Conservation (phyloP, 2,888 invertebrate genomes). For the Meiosimyza platycephala region DNA sequence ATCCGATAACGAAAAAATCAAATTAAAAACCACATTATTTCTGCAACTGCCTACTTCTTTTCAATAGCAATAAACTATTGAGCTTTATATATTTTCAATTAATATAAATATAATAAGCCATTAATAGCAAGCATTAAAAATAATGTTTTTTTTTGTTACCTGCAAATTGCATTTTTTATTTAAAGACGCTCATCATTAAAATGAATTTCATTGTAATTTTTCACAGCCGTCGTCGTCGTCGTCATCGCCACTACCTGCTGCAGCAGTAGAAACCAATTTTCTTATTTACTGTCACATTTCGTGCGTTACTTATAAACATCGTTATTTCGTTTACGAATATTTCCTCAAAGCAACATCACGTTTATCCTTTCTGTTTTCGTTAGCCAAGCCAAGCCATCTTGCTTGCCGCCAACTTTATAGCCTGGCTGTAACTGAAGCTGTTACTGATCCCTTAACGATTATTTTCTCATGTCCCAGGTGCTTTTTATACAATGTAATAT, state of each 20-base stretch:
- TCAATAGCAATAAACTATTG: too few relatives aligned
- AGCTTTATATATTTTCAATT: too few relatives aligned
- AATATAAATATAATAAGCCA: too few relatives aligned
- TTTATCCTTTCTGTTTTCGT: not conserved
- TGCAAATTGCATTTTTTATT: too few relatives aligned
- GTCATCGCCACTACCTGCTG: too few relatives aligned
- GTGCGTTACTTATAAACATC: conserved; percentile 16
- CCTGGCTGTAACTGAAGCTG: not conserved
- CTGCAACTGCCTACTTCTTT: too few relatives aligned
- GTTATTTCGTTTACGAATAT: too few relatives aligned
- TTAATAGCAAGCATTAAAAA: too few relatives aligned
- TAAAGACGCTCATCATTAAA: conserved; percentile 4
- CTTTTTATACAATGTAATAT: conserved; percentile 48
- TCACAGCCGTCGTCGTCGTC: not conserved
- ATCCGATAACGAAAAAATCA: too few relatives aligned
- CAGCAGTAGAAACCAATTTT: conserved; percentile 13
- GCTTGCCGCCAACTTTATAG: not conserved
- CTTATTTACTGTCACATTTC: conserved; percentile 26
- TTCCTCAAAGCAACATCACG: not conserved
- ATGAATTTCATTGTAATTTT: conserved; percentile 13
- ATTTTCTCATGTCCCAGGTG: conserved; percentile 54
- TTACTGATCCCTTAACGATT: conserved; percentile 42
- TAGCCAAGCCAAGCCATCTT: not conserved
- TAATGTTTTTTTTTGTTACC: too few relatives aligned
- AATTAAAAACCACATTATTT: too few relatives aligned